Evolutionary conservation across 2,888 invertebrate genomes (phyloP).

Genomic region (Dasypolia templi): DNA sequence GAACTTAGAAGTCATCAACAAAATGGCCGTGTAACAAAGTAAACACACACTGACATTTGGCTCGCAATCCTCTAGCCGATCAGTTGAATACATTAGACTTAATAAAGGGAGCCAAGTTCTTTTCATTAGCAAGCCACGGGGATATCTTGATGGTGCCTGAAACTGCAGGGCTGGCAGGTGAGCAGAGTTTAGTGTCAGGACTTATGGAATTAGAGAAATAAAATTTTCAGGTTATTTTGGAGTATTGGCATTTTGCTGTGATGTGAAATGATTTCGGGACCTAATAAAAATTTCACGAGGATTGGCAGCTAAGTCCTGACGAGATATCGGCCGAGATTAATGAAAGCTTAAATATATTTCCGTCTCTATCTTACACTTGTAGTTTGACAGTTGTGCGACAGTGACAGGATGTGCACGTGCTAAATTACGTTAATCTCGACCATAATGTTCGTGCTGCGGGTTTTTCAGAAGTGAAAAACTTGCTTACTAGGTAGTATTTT

Average conservation of each 20-base stretch:
- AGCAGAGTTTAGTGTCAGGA: not conserved
- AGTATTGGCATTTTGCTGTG: not conserved
- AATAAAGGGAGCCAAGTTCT: constrained; percentile 88
- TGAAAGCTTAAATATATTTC: not conserved
- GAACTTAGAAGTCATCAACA: constrained; percentile 62
- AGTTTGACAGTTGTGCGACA: not conserved
- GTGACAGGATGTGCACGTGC: not conserved
- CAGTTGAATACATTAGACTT: constrained; percentile 88
- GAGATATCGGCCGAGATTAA: not conserved
- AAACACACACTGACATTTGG: constrained; percentile 83
- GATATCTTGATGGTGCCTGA: constrained; percentile 83
- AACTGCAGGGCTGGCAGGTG: constrained; percentile 61
- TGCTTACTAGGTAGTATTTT: not conserved
- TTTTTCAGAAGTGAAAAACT: not conserved
- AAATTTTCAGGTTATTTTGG: not conserved
- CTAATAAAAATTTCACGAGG: not conserved
- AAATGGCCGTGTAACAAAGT: constrained; percentile 64
- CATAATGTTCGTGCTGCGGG: not conserved
- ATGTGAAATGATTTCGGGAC: not conserved
- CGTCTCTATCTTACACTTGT: not conserved
- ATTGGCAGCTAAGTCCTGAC: not conserved
- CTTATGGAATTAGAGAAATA: not conserved
- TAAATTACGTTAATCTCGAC: not conserved
- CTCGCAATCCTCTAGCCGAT: constrained; percentile 81
- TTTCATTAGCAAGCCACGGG: constrained; percentile 84